Base-by-base conservation (phyloP, 2,797 vertebrate genomes). In the Hapalemur alaotrensis region DNA sequence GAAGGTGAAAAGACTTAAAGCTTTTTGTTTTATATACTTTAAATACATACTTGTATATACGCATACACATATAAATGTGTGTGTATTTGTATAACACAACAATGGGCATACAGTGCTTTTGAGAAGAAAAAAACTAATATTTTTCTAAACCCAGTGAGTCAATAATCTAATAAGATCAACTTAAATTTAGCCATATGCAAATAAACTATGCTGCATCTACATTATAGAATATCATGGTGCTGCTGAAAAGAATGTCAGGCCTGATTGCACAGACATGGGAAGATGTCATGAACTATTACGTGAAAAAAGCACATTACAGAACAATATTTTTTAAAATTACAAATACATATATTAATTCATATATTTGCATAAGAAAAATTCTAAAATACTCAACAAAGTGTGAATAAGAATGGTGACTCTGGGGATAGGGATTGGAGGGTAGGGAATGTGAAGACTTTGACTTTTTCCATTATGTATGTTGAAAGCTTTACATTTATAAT, bases 251-350 rank as follows among this genome's bases (percentile, higher is more conserved):
- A 65, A 89, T 18, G 15, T 73, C 69, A 89, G 84, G 81, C 5
- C 54, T n/a, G 22, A 82, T 13, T 80, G 73, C 65, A 83, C 10
- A n/a, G 14, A 76, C 9, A 75, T 35, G n/a, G 48, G 14, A 78
- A 38, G 41, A 52, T 30, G 28, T 59, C 59, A 95, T 57, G 15
- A 95, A 96, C 81, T 86, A 95, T 59, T 87, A 96, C 54, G n/a
- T 30, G 22, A 95, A 86, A 65, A 87, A 91, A 76, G 61, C 25
- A 95, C 61, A 80, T 2, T 92, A 41, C 9, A 89, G 59, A 65
- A 93, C 14, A 94, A 11, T 80, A 88, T 76, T 88, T 92, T 83
- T 35, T 9, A 80, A 91, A 96, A 92, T 63, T 79, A 95, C 1
- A 95, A 76, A 92, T 35, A 46, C 73, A 22, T 59, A 65, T 63